Evolutionary conservation across 64 coral and sea anemone species (phyloP).

Genomic region (Anthopleura sola): DNA sequence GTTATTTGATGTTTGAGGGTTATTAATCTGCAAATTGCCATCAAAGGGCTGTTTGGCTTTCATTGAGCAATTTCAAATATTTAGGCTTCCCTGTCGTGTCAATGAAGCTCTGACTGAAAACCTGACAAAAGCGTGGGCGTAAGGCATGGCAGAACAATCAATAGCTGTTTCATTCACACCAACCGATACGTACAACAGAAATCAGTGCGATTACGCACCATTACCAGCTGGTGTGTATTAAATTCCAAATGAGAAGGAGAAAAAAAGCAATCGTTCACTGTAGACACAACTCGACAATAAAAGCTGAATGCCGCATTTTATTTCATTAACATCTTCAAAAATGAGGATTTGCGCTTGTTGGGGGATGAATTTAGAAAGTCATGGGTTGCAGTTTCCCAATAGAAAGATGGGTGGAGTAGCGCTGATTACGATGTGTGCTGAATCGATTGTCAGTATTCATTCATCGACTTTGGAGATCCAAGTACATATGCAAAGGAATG

Average conservation of each 20-base stretch:
- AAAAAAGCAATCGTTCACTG: neutral
- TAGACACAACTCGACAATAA: neutral
- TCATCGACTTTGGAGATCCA: neutral
- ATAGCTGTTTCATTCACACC: slow-evolving; percentile 1
- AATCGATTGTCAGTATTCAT: neutral
- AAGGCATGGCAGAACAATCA: neutral
- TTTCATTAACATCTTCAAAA: neutral
- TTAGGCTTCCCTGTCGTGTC: neutral
- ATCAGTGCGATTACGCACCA: neutral
- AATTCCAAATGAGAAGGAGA: neutral
- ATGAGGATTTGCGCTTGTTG: neutral
- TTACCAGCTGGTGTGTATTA: neutral
- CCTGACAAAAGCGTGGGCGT: slow-evolving; percentile 15
- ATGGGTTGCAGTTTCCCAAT: no score
- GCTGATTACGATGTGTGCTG: neutral
- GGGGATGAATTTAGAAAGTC: neutral
- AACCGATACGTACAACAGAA: slow-evolving; percentile 14
- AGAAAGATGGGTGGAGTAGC: neutral
- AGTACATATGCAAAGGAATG: neutral
- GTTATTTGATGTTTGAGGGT: neutral
- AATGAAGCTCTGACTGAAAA: slow-evolving; percentile 4
- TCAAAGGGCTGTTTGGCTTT: neutral
- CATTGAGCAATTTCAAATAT: neutral
- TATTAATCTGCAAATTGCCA: neutral
- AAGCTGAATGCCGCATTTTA: neutral